Evolutionary conservation across 1,140 invertebrate species (phyloP).

Genomic region (Pseudomyrmex dendroicus): DNA sequence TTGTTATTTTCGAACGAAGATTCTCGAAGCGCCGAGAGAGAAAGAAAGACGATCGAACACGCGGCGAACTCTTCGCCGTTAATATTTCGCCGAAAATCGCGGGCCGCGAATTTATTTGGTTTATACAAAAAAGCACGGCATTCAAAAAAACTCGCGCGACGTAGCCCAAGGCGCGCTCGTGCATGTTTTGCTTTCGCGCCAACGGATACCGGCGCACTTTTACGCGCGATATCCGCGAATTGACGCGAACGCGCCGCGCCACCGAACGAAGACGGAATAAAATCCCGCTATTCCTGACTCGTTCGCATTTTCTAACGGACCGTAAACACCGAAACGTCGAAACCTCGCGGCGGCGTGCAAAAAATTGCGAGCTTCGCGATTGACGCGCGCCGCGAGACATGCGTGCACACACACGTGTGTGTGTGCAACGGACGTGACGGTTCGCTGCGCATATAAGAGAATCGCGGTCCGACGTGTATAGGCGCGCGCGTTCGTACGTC

Average conservation of each 20-base stretch:
- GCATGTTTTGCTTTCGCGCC: conserved; percentile 40
- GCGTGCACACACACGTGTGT: neutral
- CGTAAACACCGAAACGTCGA: conserved; percentile 17
- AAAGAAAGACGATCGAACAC: neutral
- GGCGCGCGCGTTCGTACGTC: neutral
- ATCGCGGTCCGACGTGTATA: neutral
- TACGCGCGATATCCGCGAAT: conserved; percentile 47
- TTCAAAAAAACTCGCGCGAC: conserved; percentile 18
- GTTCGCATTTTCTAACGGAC: conserved; percentile 46
- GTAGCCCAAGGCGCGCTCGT: conserved; percentile 41
- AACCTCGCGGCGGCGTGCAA: conserved; percentile 35
- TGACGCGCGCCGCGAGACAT: conserved; percentile 44
- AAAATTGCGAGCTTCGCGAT: conserved; percentile 37
- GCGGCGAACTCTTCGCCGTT: neutral
- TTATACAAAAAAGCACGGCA: conserved; percentile 18
- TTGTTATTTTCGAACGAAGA: neutral
- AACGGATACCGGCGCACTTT: conserved; percentile 26
- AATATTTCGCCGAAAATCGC: neutral
- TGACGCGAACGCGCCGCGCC: conserved; percentile 35
- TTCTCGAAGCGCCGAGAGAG: neutral
- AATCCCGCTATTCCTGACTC: conserved; percentile 13
- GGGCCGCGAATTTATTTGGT: conserved; percentile 19
- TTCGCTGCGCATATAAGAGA: neutral
- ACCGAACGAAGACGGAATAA: conserved; percentile 50
- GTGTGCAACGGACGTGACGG: neutral